Conservation (phyloP, 1,140 invertebrate genomes). For the Meteorus sp. region DNA sequence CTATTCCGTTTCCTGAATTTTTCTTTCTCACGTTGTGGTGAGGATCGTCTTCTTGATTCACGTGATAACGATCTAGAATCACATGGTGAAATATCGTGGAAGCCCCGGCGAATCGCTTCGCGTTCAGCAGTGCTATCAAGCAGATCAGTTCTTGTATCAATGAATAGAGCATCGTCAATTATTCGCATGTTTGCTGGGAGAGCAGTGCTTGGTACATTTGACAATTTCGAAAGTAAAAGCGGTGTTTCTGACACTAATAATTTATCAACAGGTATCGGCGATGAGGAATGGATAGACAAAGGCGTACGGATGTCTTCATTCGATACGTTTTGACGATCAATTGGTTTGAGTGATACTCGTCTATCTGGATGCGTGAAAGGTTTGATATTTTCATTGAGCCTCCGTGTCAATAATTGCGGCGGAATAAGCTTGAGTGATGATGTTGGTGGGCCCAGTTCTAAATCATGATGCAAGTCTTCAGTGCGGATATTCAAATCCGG, state of each 20-base stretch:
- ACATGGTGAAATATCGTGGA: not conserved
- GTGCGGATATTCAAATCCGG: not conserved
- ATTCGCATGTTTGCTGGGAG: not conserved
- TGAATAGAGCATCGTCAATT: not conserved
- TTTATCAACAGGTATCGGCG: not conserved
- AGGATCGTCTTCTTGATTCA: constrained; percentile 5
- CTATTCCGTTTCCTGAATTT: constrained; percentile 11
- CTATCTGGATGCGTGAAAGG: not conserved
- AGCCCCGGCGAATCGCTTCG: not conserved
- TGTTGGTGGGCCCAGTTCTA: constrained; percentile 24
- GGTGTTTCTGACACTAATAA: not conserved
- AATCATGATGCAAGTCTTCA: constrained; percentile 2
- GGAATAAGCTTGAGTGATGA: constrained; percentile 46
- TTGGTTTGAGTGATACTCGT: not conserved
- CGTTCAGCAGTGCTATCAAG: not conserved
- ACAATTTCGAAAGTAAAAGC: not conserved
- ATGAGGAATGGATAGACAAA: constrained; percentile 15
- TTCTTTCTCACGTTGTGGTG: constrained; percentile 31
- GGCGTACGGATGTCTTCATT: not conserved
- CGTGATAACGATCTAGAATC: constrained; percentile 4
- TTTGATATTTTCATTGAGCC: not conserved
- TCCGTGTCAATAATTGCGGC: constrained; percentile 45
- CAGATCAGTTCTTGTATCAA: not conserved
- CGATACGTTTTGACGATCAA: not conserved
- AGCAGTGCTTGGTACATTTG: not conserved